phyloP scores from a whole-genome alignment of 2,888 invertebrate species.

The Tetheella fluctuosa region DNA sequence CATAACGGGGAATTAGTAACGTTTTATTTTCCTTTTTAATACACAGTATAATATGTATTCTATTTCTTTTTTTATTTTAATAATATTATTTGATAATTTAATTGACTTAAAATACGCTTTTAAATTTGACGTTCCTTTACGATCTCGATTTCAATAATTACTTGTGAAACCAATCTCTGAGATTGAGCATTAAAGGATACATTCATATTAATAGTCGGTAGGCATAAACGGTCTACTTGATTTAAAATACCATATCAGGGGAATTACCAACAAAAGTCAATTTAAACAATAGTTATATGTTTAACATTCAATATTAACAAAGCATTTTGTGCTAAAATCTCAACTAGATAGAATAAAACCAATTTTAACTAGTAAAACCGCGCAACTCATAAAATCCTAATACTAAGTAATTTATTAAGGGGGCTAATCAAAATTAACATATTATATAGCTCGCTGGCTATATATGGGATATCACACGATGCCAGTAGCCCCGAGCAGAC shows the following conservation, averaged over 20 bases:
- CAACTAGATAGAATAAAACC: neutral
- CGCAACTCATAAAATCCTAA: conserved; percentile 45
- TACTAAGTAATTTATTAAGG: conserved; percentile 51
- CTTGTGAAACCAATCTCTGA: too few species aligned
- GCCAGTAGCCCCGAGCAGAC: conserved; percentile 53
- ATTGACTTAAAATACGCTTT: too few species aligned
- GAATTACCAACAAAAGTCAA: neutral
- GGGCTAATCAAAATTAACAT: conserved; percentile 52
- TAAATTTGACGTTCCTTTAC: too few species aligned
- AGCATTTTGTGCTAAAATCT: neutral
- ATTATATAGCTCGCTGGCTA: conserved; percentile 55
- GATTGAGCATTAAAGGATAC: too few species aligned
- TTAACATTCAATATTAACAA: neutral
- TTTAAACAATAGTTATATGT: neutral
- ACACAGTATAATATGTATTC: neutral
- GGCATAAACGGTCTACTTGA: neutral
- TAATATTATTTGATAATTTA: neutral
- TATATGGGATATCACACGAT: conserved; percentile 42
- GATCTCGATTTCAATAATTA: too few species aligned
- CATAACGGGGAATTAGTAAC: neutral
- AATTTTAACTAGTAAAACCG: neutral
- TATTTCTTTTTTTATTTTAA: neutral
- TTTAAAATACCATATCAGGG: neutral
- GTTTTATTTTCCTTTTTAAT: neutral
- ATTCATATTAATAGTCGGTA: too few species aligned